These are phyloP conservation scores for Zaprionus ornatus DNA, from an alignment of 1,140 invertebrate genomes.

Conservation along the genomic window DNA sequence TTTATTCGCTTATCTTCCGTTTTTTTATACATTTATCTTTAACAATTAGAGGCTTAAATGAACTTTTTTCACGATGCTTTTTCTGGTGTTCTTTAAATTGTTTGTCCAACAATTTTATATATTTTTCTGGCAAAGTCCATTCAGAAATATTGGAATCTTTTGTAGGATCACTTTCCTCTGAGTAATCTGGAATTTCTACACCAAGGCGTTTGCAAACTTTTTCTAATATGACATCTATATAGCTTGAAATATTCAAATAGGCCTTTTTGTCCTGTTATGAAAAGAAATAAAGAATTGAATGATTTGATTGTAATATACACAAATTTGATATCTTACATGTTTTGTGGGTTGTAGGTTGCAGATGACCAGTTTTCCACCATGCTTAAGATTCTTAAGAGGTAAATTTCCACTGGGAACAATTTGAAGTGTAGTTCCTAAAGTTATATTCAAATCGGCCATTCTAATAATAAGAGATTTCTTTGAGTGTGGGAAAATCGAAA, in stretches of 20 bases:
- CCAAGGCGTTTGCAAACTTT: slow-evolving; percentile 90
- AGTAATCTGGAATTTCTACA: slow-evolving; percentile 90
- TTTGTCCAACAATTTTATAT: slow-evolving; percentile 61
- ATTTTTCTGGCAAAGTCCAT: slow-evolving; percentile 86
- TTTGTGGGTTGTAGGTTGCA: slow-evolving; percentile 99
- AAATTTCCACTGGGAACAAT: slow-evolving; percentile 98
- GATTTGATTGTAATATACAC: neutral
- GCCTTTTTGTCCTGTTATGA: slow-evolving; percentile 94
- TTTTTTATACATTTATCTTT: slow-evolving; percentile 30
- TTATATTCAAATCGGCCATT: slow-evolving; percentile 95
- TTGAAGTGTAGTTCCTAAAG: slow-evolving; percentile 97
- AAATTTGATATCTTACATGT: slow-evolving; percentile 88
- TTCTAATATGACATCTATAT: slow-evolving; percentile 94
- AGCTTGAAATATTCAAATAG: slow-evolving; percentile 94
- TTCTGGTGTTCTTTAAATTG: slow-evolving; percentile 57
- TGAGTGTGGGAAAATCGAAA: neutral
- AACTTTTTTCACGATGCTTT: slow-evolving; percentile 21
- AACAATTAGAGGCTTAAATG: neutral
- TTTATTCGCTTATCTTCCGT: slow-evolving; percentile 27
- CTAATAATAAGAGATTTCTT: slow-evolving; percentile 83
- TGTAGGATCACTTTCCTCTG: slow-evolving; percentile 88
- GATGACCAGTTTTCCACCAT: slow-evolving; percentile 95
- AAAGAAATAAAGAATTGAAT: neutral
- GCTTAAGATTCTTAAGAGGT: slow-evolving; percentile 94
- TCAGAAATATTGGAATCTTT: slow-evolving; percentile 85